Evolutionary conservation across 2,888 invertebrate species (phyloP), one percentile per base, ranked within the genome.

Genomic region (Zaprionus bogoriensis): DNA sequence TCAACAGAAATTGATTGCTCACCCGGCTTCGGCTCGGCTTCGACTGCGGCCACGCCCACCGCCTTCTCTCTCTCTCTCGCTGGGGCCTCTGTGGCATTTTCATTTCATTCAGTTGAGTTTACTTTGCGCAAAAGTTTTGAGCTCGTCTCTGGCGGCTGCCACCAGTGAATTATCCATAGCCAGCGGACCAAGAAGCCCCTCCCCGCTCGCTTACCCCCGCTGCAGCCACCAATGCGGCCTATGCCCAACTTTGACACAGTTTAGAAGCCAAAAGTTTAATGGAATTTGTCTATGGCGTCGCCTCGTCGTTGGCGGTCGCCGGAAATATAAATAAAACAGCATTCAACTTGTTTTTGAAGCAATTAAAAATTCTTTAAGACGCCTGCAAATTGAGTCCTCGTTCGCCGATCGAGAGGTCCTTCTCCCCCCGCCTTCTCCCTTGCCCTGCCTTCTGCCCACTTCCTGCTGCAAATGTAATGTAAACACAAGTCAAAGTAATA

Each of bases 271-370:
- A 82, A 82, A 82, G 86, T 82, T 82, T 87, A 82, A 82, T 82
- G 82, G 87, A 87, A 82, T 82, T 82, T 87, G 87, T 82, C 83
- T 85, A 79, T 87, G 69, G 78, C 78, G 57, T 65, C 65, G 85
- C 69, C 80, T 68, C 46, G 77, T 46, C 61, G 69, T 42, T 77
- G 77, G 48, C 61, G 69, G 45, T 77, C 74, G 50, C 66, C 66
- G 71, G 71, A 75, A 87, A 85, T 83, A 87, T 82, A 82, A 87
- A 82, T 81, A 81, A 82, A 87, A 82, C 79, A 82, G 87, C 80
- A 82, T 87, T 82, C 83, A 85, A 82, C 86, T 87, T 87, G 80
- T 87, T 82, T 82, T 82, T 82, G 77, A 82, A 82, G 87, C 82
- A 82, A 82, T 82, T 82, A 82, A 82, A 82, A 87, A 85, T 85